These are phyloP conservation scores for Sminthopsis crassicaudata DNA, from an alignment of 2,113 vertebrate species.

Conservation along the genomic window DNA sequence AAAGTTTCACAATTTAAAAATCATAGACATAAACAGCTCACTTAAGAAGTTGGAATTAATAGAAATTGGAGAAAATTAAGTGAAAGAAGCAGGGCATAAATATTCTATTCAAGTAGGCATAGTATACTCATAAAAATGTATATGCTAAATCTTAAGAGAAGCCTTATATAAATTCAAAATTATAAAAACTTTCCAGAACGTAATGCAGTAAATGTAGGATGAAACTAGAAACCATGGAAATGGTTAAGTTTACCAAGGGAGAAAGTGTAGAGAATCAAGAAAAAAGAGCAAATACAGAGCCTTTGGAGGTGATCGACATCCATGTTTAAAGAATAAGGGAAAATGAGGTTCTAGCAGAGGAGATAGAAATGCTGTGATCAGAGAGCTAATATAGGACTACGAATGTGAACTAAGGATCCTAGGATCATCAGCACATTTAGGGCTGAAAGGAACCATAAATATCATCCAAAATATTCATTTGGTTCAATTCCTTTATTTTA, in stretches of 20 bases:
- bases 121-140: background rate
- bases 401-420: background rate
- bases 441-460: background rate
- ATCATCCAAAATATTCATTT: background rate
- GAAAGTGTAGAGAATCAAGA: background rate
- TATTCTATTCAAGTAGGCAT: background rate
- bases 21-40: background rate
- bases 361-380: background rate
- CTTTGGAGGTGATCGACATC: background rate
- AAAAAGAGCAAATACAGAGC: background rate
- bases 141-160: background rate
- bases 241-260: too few species aligned
- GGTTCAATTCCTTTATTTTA: background rate
- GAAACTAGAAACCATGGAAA: background rate
- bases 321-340: background rate
- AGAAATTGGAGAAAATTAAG: background rate
- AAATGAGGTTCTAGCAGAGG: background rate
- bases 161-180: background rate
- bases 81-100: background rate
- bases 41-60: background rate
- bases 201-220: background rate
- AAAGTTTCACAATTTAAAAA: background rate
- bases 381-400: background rate
- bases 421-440: background rate
- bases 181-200: background rate